These are phyloP conservation scores for Ammodytes marinus DNA, from an alignment of 2,113 vertebrate species.

Conservation along the genomic window DNA sequence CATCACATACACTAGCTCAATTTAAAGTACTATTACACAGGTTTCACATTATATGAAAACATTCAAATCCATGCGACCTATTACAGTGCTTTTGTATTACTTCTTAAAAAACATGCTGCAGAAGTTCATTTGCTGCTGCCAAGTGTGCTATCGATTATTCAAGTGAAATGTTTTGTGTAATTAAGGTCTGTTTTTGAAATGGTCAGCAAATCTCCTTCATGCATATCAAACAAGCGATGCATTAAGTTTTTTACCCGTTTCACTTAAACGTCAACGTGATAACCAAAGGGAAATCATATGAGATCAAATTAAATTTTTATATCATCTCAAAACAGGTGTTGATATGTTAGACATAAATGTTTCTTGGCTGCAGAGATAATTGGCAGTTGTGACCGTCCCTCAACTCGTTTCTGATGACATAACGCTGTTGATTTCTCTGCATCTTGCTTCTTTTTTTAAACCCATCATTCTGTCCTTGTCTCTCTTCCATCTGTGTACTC, in stretches of 20 bases:
- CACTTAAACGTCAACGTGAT: background rate
- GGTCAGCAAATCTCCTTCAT: background rate
- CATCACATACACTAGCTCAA: slow-evolving; percentile 45
- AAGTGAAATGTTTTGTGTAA: slow-evolving; percentile 14
- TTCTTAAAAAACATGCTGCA: background rate
- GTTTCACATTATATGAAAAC: slow-evolving; percentile 36
- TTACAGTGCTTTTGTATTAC: background rate
- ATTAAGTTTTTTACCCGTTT: background rate
- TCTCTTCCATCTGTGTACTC: slow-evolving; percentile 23
- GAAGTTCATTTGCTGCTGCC: background rate
- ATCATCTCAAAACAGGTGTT: background rate
- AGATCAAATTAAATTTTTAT: background rate
- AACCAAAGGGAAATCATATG: background rate
- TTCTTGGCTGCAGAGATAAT: background rate
- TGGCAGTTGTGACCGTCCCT: background rate
- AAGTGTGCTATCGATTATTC: background rate
- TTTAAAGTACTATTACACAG: slow-evolving; percentile 30
- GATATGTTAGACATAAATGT: background rate
- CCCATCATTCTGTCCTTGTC: slow-evolving; percentile 19
- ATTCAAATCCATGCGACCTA: background rate
- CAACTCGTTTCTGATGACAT: background rate
- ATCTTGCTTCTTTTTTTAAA: background rate
- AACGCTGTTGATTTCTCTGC: slow-evolving; percentile 14
- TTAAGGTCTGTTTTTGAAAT: background rate
- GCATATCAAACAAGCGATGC: background rate